A percentile compares a stretch with the other conserved stretches of the same genome.
phyloP scores from a whole-genome alignment of 2,113 vertebrate genomes.

The Pollachius pollachius region DNA sequence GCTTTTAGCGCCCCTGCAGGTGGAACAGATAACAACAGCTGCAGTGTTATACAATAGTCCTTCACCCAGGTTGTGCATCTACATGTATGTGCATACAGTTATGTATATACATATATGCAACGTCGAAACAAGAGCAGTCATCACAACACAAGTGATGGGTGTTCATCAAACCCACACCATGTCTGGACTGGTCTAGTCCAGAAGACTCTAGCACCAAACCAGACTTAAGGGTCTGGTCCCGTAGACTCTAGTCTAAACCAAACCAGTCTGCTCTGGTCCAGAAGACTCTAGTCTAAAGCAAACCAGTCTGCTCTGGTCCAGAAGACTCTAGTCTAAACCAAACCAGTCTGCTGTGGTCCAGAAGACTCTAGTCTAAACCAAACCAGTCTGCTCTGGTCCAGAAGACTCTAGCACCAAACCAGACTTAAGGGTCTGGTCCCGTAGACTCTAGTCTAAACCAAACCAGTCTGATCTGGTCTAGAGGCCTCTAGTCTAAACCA shows the following conservation, averaged over 20 bases:
- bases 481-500: conserved; percentile 62
- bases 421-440: too few species aligned
- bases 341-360: conserved; percentile 10
- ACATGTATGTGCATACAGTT: conserved; percentile 22
- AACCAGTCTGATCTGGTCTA: conserved; percentile 25
- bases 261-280: too few species aligned
- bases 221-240: too few species aligned
- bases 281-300: too few species aligned
- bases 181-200: conserved; percentile 30
- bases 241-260: too few species aligned
- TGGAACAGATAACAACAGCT: conserved; percentile 24
- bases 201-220: conserved; percentile 56
- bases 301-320: too few species aligned
- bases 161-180: conserved; percentile 31
- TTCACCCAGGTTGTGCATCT: conserved; percentile 28
- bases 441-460: too few species aligned
- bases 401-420: too few species aligned
- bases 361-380: too few species aligned
- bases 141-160: conserved; percentile 40
- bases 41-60: conserved; percentile 21
- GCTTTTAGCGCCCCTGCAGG: conserved; percentile 37
- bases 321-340: conserved; percentile 15
- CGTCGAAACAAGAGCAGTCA: conserved; percentile 17
- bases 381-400: too few species aligned
- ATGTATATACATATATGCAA: conserved; percentile 36